phyloP scores from a whole-genome alignment of 2,797 vertebrate species.

The Sebastes matsubarae region DNA sequence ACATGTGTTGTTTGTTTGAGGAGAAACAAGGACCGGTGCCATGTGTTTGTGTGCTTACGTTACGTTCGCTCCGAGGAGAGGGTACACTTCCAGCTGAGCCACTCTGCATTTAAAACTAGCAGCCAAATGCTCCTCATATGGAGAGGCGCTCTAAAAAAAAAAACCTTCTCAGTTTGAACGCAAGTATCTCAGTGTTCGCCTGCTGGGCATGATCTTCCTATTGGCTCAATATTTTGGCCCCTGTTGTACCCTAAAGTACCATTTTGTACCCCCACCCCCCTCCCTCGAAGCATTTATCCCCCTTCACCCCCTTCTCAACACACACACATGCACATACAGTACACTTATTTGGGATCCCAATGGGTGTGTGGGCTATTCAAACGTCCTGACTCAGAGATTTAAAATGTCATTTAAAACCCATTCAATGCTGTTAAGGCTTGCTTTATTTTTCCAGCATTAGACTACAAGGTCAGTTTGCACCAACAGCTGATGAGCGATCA shows the following conservation, averaged over 20 bases:
- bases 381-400: slow-evolving; percentile 73
- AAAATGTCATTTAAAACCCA: slow-evolving; percentile 78
- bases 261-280: slow-evolving; percentile 33
- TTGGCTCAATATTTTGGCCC: slow-evolving; percentile 64
- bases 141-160: slow-evolving; percentile 42
- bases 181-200: slow-evolving; percentile 50
- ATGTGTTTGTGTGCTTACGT: slow-evolving; percentile 61
- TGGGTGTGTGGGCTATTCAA: slow-evolving; percentile 62
- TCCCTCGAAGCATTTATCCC: slow-evolving; percentile 21
- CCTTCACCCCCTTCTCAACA: slow-evolving; percentile 23
- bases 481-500: slow-evolving; percentile 85
- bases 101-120: slow-evolving; percentile 67
- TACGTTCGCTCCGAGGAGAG: slow-evolving; percentile 41
- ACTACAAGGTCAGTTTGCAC: slow-evolving; percentile 82
- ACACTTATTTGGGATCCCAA: slow-evolving; percentile 75
- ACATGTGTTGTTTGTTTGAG: slow-evolving; percentile 65
- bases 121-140: slow-evolving; percentile 68
- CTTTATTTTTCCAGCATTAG: slow-evolving; percentile 78
- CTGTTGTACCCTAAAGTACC: slow-evolving; percentile 58
- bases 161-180: slow-evolving; percentile 47
- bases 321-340: slow-evolving; percentile 53
- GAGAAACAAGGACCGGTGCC: slow-evolving; percentile 41
- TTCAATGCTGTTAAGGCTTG: slow-evolving; percentile 72
- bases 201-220: slow-evolving; percentile 58
- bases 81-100: slow-evolving; percentile 67